These are phyloP conservation scores for Leucophenga montana DNA, from an alignment of 2,888 invertebrate species.

Conservation along the genomic window DNA sequence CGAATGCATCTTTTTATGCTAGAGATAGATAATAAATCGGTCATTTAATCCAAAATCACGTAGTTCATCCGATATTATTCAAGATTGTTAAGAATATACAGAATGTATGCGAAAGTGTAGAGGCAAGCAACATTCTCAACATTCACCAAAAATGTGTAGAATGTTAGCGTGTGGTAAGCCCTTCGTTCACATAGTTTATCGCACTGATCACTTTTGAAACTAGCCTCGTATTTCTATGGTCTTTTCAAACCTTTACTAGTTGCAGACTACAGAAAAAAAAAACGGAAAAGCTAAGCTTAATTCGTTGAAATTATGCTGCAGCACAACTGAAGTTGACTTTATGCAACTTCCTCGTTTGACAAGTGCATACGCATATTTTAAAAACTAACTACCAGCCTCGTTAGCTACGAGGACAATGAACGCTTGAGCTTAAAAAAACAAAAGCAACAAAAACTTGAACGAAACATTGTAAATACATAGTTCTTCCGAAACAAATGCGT, in stretches of 20 bases:
- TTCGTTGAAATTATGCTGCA: conserved; percentile 5
- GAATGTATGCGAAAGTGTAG: no score
- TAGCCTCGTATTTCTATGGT: not conserved
- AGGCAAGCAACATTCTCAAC: no score
- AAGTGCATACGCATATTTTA: conserved; percentile 17
- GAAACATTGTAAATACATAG: not conserved
- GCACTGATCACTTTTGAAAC: no score
- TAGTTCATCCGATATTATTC: no score
- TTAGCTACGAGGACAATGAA: conserved; percentile 6
- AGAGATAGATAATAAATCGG: no score
- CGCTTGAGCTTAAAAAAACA: not conserved
- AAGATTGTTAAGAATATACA: no score
- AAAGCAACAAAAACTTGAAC: not conserved
- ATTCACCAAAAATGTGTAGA: no score
- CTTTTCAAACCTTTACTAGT: conserved; percentile 27
- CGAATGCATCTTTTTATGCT: no score
- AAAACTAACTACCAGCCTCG: not conserved
- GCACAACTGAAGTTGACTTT: conserved; percentile 23
- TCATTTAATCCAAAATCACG: no score
- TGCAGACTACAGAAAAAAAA: conserved; percentile 24
- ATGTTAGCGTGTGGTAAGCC: no score
- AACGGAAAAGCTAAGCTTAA: not conserved
- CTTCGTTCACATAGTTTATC: no score
- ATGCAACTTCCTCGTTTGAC: conserved; percentile 41
- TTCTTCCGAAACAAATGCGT: not conserved